Evolutionary conservation across 2,113 vertebrate genomes (phyloP), one percentile per base, ranked within the genome.

Genomic region (Neogobius melanostomus): DNA sequence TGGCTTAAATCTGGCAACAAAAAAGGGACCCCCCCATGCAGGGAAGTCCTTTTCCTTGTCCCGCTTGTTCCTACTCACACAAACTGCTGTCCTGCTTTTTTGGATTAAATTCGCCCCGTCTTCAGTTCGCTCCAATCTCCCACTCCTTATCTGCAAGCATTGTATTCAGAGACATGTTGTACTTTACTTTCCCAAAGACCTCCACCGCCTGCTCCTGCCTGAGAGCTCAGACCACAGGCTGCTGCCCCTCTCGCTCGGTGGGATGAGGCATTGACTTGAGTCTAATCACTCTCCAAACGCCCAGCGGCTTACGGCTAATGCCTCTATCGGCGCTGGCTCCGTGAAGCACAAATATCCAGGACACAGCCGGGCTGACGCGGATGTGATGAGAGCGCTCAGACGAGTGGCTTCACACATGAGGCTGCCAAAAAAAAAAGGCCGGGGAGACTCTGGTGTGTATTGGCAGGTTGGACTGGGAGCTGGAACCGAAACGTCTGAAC

Each of bases 281-380:
- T 49, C 74, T 79, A 83, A 87, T 87, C 82, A 70, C 74, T 68
- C 60, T 7, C 76, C 76, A 88, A 85, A 84, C 74, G 79, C 73
- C 82, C 71, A 64, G 75, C 72, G 75, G 77, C 79, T 83, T 50
- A 72, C 45, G 74, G 66, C 74, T 82, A 81, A 82, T 71, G 70
- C 82, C 68, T 80, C 68, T 84, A 78, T 85, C 82, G 77, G 65
- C 60, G 64, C 68, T 75, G 64, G 60, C 75, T 72, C 73, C 79
- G 74, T 71, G 65, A 77, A 76, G 79, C 80, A 56, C 70, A 79
- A 72, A 83, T 77, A 77, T 77, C 63, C 67, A 69, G 71, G 67
- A 77, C 78, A 56, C 72, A 60, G 63, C 17, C 67, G 42, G 77
- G 70, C 70, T 64, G 51, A 36, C 72, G 64, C n/a, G 64, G 60